These are phyloP conservation scores for Amblyopsis rosae DNA, from an alignment of 2,113 vertebrate species.

Conservation along the genomic window DNA sequence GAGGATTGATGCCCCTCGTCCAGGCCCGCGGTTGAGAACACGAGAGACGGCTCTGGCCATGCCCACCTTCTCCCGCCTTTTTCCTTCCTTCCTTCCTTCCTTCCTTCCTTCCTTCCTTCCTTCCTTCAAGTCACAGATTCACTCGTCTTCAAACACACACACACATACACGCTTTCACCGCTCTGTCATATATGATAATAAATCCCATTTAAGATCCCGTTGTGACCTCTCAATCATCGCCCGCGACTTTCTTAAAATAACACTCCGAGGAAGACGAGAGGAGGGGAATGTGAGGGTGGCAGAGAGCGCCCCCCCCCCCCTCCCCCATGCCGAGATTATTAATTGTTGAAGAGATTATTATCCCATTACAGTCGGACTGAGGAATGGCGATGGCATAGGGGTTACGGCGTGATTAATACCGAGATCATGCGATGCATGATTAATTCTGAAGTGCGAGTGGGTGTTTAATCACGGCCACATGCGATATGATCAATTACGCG, in stretches of 20 bases:
- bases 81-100: slow-evolving; percentile 19
- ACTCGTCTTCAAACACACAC: slow-evolving; percentile 12
- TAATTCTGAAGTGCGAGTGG: slow-evolving; percentile 71
- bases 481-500: slow-evolving; percentile 73
- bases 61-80: slow-evolving; percentile 27
- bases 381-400: slow-evolving; percentile 69
- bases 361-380: slow-evolving; percentile 74
- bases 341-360: slow-evolving; percentile 79
- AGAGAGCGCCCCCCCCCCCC: slow-evolving; percentile 10
- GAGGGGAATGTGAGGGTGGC: slow-evolving; percentile 27
- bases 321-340: slow-evolving; percentile 68
- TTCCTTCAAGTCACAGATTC: slow-evolving; percentile 9
- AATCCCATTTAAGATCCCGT: slow-evolving; percentile 73
- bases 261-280: slow-evolving; percentile 58
- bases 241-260: slow-evolving; percentile 75
- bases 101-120: slow-evolving; percentile 13
- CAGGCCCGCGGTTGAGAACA: slow-evolving; percentile 56
- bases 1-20: slow-evolving; percentile 71
- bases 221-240: slow-evolving; percentile 74
- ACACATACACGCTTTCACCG: slow-evolving; percentile 1
- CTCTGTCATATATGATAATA: slow-evolving; percentile 64
- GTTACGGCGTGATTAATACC: slow-evolving; percentile 72
- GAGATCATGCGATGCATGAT: slow-evolving; percentile 74
- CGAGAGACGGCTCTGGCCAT: slow-evolving; percentile 46
- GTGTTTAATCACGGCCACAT: slow-evolving; percentile 74